These are phyloP conservation scores for Drosophila macrospina DNA, from an alignment of 2,888 invertebrate genomes.

Conservation along the genomic window DNA sequence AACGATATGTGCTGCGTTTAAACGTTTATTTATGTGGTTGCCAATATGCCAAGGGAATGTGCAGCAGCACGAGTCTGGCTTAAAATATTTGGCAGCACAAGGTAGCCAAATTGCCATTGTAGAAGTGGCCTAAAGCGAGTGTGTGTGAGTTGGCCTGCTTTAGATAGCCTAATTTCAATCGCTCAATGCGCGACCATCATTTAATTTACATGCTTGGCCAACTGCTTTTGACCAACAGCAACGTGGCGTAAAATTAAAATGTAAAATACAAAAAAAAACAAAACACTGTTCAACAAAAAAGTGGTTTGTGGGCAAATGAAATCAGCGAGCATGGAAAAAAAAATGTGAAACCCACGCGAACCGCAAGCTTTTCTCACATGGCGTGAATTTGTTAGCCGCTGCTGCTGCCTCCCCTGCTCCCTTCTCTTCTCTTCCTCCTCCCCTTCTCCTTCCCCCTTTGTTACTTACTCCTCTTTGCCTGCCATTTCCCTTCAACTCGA, in stretches of 20 bases:
- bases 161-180: conserved; percentile 70
- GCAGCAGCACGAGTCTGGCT: neutral
- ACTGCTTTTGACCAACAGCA: conserved; percentile 58
- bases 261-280: no score
- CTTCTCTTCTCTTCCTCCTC: neutral
- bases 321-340: conserved; percentile 54
- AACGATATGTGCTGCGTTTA: conserved; percentile 19
- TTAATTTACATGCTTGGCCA: conserved; percentile 76
- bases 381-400: conserved; percentile 48
- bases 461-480: no score
- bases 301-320: conserved; percentile 43
- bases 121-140: neutral
- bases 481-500: conserved; percentile 9
- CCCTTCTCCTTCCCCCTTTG: neutral
- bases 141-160: neutral
- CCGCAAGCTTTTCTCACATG: conserved; percentile 56
- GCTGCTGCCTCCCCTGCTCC: neutral
- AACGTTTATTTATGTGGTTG: conserved; percentile 51
- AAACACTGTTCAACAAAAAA: conserved; percentile 12
- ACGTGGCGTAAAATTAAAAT: conserved; percentile 36
- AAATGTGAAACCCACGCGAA: conserved; percentile 31
- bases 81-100: conserved; percentile 22
- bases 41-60: conserved; percentile 27
- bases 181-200: conserved; percentile 59
- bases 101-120: conserved; percentile 21